phyloP scores from a whole-genome alignment of 2,797 vertebrate genomes.

The Threskiornis aethiopicus region DNA sequence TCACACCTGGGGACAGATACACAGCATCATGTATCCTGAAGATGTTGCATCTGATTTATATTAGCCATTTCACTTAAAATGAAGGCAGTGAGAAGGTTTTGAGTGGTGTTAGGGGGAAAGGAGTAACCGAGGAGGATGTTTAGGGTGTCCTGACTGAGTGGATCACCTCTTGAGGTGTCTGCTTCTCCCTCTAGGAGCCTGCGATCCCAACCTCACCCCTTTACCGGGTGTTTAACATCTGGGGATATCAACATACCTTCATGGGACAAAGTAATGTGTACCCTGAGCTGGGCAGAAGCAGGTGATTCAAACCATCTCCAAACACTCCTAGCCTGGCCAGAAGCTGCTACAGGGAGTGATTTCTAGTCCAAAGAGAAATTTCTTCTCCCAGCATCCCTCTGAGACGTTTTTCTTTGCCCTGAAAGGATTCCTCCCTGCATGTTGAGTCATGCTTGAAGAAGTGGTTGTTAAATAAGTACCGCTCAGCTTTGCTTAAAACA shows the following conservation, averaged over 20 bases:
- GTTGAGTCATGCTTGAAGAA: neutral
- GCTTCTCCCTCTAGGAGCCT: neutral
- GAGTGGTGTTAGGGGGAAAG: neutral
- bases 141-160: neutral
- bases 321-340: neutral
- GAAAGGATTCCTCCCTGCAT: neutral
- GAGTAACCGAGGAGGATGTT: neutral
- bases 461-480: neutral
- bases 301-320: neutral
- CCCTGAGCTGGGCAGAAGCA: neutral
- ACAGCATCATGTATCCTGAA: accelerated
- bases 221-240: neutral
- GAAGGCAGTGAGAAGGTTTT: neutral
- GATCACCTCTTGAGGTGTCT: neutral
- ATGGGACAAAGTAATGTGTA: neutral
- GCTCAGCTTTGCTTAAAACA: constrained; percentile 35
- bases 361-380: neutral
- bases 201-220: neutral
- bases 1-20: neutral
- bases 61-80: neutral
- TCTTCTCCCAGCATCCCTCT: neutral
- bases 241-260: neutral
- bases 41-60: neutral
- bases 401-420: neutral
- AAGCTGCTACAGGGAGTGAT: neutral